Evolutionary conservation across 2,113 vertebrate genomes (phyloP), one percentile per base, ranked within the genome.

Genomic region (Haplochromis burtoni): DNA sequence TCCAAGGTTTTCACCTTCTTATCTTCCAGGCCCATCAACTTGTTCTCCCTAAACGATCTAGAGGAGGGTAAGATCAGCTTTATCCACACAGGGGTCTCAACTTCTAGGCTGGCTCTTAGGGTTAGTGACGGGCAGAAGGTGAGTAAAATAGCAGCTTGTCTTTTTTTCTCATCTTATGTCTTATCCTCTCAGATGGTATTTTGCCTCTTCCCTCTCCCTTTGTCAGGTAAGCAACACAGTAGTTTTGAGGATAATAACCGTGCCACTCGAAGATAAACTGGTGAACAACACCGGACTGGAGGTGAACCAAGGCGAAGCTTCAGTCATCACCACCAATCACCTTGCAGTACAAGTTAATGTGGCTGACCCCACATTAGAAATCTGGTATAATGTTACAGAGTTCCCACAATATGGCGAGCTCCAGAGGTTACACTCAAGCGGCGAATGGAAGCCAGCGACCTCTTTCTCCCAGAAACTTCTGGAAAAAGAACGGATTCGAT

Each of bases 121-220:
- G 97, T 97, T 10, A 97, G 94, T 2, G 98, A 99, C 31, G 97
- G 97, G 31, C 95, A 97, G 71, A 97, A 97, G 86, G 95, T 95
- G 68, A 88, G 86, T 80, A 31, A 82, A 31, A 5, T 35, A 40
- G 3, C 17, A 12, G 0, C 11, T 49, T 8, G 6, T 81, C 10
- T 49, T 61, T 53, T 40, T 76, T 31, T 31, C 21, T 8, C 10
- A 5, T 51, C 7, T 78, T 51, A 8, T n/a, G 16, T 78, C 45
- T 82, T 33, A 33, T 83, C 9, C 19, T 66, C 10, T 31, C 31
- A 3, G 31, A 14, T 82, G 29, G 4, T 54, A 12, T 80, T 51
- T 84, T 16, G 40, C 4, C 7, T 76, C 4, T 59, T 57, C 24
- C 8, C 10, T 80, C 47, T 49, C 54, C 31, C 61, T 53, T 71